Percentiles rank a stretch among this genome's conserved stretches.
Evolutionary conservation across 2,888 invertebrate genomes (phyloP).

Genomic region (Melipona beecheii): DNA sequence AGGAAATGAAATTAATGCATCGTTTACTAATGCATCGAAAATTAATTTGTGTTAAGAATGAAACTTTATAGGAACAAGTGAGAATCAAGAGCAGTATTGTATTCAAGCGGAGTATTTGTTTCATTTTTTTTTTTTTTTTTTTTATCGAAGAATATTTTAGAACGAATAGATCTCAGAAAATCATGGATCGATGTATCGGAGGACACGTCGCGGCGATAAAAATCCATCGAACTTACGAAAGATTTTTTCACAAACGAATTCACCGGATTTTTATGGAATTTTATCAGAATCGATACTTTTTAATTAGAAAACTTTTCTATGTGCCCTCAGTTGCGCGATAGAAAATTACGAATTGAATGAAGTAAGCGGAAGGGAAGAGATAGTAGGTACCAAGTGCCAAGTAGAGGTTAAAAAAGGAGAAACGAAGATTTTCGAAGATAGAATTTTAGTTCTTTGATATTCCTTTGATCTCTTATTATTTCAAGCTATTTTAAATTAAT

Average conservation of each 20-base stretch:
- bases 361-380: background rate
- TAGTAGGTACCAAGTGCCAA: conserved; percentile 47
- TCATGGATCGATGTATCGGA: background rate
- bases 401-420: conserved; percentile 22
- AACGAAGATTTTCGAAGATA: conserved; percentile 28
- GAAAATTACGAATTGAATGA: conserved; percentile 1
- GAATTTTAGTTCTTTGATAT: conserved; percentile 35
- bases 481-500: background rate
- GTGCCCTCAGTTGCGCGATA: background rate
- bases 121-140: background rate
- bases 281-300: conserved; percentile 2
- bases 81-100: background rate
- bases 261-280: background rate
- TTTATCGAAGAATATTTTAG: background rate
- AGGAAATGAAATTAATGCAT: background rate
- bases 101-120: background rate
- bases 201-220: conserved; percentile 9
- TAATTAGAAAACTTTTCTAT: background rate
- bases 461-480: background rate
- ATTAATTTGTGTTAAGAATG: background rate
- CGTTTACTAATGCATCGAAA: background rate
- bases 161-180: background rate
- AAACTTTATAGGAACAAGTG: background rate
- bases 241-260: background rate
- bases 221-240: background rate